Base-by-base conservation (phyloP, 1,140 invertebrate genomes). In the Leptinotarsa defecta region DNA sequence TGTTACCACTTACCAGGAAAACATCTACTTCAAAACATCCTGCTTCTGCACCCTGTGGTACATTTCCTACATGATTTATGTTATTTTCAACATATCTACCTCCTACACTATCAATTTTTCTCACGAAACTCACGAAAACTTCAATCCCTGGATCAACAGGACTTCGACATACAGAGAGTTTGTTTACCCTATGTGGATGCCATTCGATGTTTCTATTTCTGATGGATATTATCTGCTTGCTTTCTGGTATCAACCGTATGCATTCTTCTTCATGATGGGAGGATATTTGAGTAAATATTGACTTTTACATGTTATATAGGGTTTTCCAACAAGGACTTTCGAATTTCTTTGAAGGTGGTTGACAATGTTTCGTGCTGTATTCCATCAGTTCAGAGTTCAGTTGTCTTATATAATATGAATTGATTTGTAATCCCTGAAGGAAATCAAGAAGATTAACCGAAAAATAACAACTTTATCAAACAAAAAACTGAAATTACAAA, bases 81-180 rank as follows among this genome's bases (percentile, higher is more conserved):
- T 70, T 17, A 48, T 52, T n/a, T 8, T 1, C 15, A 70, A 48
- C 22, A 3, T 70, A 3, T 15, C 48, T 17, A n/a, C 13, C 48
- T 48, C 68, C 6, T 70, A 70, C 48, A 49, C 19, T 0, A n/a
- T 48, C 13, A 70, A 70, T 22, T 15, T 49, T 48, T 70, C 1
- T 24, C 34, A 70, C 3, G 2, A 17, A 13, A 70, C 68, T 13
- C 11, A 48, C 13, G 68, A 48, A 48, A 49, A 19, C 17, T 70
- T 70, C 48, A 70, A 70, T 22, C 34, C 15, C 2, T 15, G 43
- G 13, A 1, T 48, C 2, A 48, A 48, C 48, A 70, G 43, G 20
- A 70, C 43, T 48, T 70, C 68, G 2, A 22, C 13, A 22, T 70
- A 70, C 19, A 70, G 68, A 49, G 68, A 70, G n/a, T 70, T 70